Evolutionary conservation across 2,797 vertebrate species (phyloP).

Genomic region (Sebastes miniatus): DNA sequence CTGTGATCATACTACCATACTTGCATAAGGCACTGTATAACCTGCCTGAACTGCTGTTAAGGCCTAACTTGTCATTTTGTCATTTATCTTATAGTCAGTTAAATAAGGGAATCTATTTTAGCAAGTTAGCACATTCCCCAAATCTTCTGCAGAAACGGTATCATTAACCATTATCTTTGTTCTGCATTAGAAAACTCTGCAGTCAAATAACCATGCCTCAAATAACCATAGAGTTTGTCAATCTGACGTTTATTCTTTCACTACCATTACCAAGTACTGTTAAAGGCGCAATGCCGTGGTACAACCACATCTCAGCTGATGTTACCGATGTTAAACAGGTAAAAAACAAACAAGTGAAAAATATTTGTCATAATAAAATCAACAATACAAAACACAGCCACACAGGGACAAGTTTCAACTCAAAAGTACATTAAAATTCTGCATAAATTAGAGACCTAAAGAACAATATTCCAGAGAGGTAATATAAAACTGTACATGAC

Average conservation of each 20-base stretch:
- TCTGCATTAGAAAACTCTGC: conserved; percentile 29
- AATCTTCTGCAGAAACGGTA: conserved; percentile 16
- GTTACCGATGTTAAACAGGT: conserved; percentile 50
- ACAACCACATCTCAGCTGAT: conserved; percentile 61
- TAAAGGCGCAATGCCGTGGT: conserved; percentile 41
- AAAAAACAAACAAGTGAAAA: conserved; percentile 68
- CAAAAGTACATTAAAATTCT: conserved; percentile 77
- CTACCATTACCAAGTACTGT: conserved; percentile 67
- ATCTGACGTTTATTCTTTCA: conserved; percentile 76
- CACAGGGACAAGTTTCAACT: conserved; percentile 70
- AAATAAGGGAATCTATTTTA: conserved; percentile 12
- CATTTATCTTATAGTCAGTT: neutral
- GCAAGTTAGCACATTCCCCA: conserved; percentile 8
- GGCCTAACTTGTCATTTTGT: neutral
- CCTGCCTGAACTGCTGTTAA: neutral
- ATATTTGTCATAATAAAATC: conserved; percentile 64
- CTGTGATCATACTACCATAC: neutral
- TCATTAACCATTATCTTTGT: conserved; percentile 1
- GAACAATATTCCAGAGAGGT: conserved; percentile 77
- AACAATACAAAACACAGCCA: conserved; percentile 76
- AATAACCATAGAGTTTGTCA: conserved; percentile 70
- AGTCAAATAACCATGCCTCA: conserved; percentile 69
- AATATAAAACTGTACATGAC: conserved; percentile 84
- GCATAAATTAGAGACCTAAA: conserved; percentile 80
- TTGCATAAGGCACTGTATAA: neutral